Base-by-base conservation (phyloP, 2,113 vertebrate species). In the Lontra canadensis region DNA sequence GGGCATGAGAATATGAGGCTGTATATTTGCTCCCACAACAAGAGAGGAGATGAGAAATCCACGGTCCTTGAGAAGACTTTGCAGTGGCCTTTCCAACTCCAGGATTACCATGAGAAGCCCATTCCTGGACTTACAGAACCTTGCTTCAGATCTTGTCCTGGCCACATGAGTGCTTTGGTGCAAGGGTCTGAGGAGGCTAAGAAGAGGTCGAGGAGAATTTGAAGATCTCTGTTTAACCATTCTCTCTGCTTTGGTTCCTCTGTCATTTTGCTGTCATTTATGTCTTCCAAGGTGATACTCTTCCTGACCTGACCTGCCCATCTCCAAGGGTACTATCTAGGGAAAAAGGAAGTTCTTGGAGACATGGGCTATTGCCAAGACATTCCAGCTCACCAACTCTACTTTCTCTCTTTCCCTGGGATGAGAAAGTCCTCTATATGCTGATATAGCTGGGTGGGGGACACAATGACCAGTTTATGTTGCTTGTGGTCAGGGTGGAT, bases 261-360 rank as follows among this genome's bases (percentile, higher is more conserved):
- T 88, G 85, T 83, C n/a, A 74, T 2, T 82, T 79, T 90, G 42
- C 7, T 88, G 39, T 88, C 93, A 82, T 90, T 84, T 76, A 69
- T 97, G 61, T 96, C 96, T 83, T 97, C 88, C 52, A 80, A 97
- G 94, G 93, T 93, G 88, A 93, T 94, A 76, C 55, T 55, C 78
- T 97, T 98, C 85, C 84, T 96, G 96, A 91, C 95, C 89, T 91
- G 42, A 0, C 0, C 39, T 42, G 78, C n/a, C 74, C 17, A 90
- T 85, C 57, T 90, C 92, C 59, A 92, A 87, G 89, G 44, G 34
- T 17, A 71, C 74, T 93, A 14, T 63, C 21, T 88, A 81, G 65
- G 25, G 23, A 74, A 52, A 84, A 65, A 29, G 47, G 12, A 65
- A 81, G 73, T 7, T 67, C n/a, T 31, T n/a, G 6, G 10, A 73